phyloP scores from a whole-genome alignment of 1,140 invertebrate species.

The Bactericera cockerelli region DNA sequence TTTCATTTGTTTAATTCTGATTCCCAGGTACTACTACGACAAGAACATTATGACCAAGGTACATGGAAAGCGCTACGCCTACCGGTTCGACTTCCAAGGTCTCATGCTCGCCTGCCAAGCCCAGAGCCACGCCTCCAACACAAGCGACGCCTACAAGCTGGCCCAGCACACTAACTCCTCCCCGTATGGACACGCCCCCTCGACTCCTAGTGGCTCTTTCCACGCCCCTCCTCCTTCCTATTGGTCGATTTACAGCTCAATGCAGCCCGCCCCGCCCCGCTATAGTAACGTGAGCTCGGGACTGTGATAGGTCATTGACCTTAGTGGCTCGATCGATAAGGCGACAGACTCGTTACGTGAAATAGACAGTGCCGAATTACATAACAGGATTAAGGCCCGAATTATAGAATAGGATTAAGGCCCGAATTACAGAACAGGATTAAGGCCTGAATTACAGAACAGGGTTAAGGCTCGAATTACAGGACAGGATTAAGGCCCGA shows the following conservation, averaged over 20 bases:
- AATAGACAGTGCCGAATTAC: no score
- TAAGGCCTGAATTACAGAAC: no score
- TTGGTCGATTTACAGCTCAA: neutral
- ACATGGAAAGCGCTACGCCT: slow-evolving; percentile 80
- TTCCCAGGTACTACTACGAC: slow-evolving; percentile 88
- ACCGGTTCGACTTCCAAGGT: slow-evolving; percentile 82
- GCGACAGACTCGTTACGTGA: no score
- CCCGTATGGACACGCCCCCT: neutral
- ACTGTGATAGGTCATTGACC: no score
- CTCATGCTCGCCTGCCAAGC: slow-evolving; percentile 68
- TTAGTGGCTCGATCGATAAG: no score
- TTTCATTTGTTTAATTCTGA: neutral
- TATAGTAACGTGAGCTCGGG: neutral
- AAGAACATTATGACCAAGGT: slow-evolving; percentile 96
- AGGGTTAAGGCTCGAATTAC: no score
- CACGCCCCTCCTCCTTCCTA: neutral
- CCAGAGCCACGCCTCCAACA: slow-evolving; percentile 28
- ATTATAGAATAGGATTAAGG: no score
- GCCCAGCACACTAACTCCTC: neutral
- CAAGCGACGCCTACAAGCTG: slow-evolving; percentile 5
- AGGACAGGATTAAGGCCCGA: no score
- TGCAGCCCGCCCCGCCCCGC: neutral
- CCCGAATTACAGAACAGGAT: no score
- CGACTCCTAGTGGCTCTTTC: neutral
- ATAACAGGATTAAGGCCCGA: no score